Evolutionary conservation across 1,140 invertebrate genomes (phyloP), one percentile per base, ranked within the genome.

Genomic region (Coenobita brevimanus): DNA sequence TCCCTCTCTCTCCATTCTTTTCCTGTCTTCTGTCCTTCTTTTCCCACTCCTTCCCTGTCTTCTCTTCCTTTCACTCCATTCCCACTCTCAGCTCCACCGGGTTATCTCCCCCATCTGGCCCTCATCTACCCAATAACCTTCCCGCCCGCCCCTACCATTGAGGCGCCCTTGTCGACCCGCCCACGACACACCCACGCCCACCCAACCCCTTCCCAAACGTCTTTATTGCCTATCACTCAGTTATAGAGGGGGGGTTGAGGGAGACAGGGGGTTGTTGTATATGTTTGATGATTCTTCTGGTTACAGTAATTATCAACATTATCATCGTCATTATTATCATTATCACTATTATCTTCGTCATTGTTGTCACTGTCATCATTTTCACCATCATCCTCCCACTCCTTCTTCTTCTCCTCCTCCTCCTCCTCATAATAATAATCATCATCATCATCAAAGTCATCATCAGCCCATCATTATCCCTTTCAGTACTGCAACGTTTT

Each of bases 221-320:
- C 80, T 82, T 71, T 82, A 82, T 82, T 82, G 43, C 21, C 80
- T 46, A 82, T 82, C 80, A 82, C 27, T 82, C 80, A 82, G n/a
- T 8, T 27, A 6, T 21, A 17, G 41, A 27, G 46, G 46, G 17
- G 46, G 46, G 46, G 46, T 50, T 50, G 17, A 50, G 6, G 46
- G 46, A 17, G 17, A 50, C 46, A 50, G 46, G 46, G 6, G 6
- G 46, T 8, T 50, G 6, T 6, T 50, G 46, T 50, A 8, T 50
- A 17, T 6, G 17, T 50, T 50, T 50, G n/a, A 6, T n/a, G n/a
- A 67, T 67, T 24, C 21, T 43, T n/a, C n/a, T n/a, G n/a, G n/a
- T n/a, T n/a, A n/a, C n/a, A n/a, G n/a, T n/a, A n/a, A n/a, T n/a
- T n/a, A n/a, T n/a, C n/a, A n/a, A n/a, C n/a, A n/a, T n/a, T n/a